Percentiles rank a stretch among this genome's conserved stretches.
These are phyloP conservation scores for Puntigrus tetrazona DNA, from an alignment of 2,113 vertebrate species.

Conservation along the genomic window DNA sequence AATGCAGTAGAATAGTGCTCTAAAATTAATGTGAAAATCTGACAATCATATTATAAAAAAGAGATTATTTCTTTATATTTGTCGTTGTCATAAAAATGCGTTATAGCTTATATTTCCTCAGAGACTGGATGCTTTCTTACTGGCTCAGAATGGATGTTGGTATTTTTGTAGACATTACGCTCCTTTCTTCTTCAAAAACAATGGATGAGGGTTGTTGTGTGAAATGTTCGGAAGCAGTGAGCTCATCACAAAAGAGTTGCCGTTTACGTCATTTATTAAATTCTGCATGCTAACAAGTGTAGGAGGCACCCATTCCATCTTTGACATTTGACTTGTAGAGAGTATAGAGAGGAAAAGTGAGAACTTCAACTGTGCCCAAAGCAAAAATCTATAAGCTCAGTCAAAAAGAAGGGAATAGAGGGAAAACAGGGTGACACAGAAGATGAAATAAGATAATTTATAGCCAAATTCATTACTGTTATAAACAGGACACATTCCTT, in stretches of 20 bases:
- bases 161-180: conserved; percentile 2
- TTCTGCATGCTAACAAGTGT: conserved; percentile 40
- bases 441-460: conserved; percentile 56
- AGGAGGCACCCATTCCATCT: conserved; percentile 37
- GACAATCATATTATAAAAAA: not conserved
- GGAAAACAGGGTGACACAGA: not conserved
- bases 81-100: not conserved
- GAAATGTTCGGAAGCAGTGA: conserved; percentile 48
- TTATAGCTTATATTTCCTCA: not conserved
- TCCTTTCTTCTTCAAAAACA: conserved; percentile 1
- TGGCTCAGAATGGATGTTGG: not conserved
- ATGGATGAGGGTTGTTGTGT: conserved; percentile 29
- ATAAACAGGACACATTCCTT: conserved; percentile 75
- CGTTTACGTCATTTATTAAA: conserved; percentile 37
- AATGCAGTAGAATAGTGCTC: not conserved
- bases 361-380: not conserved
- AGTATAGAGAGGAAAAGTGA: conserved; percentile 29
- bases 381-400: not conserved
- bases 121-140: conserved; percentile 9
- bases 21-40: not conserved
- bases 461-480: conserved; percentile 64
- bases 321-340: conserved; percentile 51
- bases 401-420: conserved; percentile 14
- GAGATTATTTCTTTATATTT: not conserved
- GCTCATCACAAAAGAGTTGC: conserved; percentile 44